phyloP scores from a whole-genome alignment of 1,140 invertebrate genomes.

The Drosophila sturtevanti region DNA sequence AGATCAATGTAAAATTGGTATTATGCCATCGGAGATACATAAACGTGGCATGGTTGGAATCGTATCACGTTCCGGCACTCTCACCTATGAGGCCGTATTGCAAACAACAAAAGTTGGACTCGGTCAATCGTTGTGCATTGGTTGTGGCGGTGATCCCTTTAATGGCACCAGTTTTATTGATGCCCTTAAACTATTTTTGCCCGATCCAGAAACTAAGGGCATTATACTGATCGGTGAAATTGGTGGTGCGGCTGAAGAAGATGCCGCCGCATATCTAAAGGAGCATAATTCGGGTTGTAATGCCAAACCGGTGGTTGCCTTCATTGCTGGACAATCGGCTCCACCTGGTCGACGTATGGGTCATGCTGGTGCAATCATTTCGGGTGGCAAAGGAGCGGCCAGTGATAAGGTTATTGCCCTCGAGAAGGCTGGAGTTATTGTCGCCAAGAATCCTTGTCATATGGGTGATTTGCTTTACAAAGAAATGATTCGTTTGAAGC shows the following conservation, averaged over 20 bases:
- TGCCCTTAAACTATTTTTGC: conserved; percentile 97
- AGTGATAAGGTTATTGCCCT: conserved; percentile 98
- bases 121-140: conserved; percentile 98
- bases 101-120: conserved; percentile 96
- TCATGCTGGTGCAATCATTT: conserved; percentile 99
- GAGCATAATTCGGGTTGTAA: conserved; percentile 93
- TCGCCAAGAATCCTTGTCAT: conserved; percentile 96
- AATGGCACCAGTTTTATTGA: conserved; percentile 99
- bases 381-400: conserved; percentile 98
- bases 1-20: conserved; percentile 99
- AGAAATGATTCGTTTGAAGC: conserved; percentile 85
- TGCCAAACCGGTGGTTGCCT: conserved; percentile 98
- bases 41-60: conserved; percentile 96
- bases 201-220: conserved; percentile 95
- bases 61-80: conserved; percentile 98
- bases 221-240: conserved; percentile 99
- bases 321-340: conserved; percentile 98
- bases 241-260: conserved; percentile 98
- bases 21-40: conserved; percentile 99
- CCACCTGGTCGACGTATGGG: conserved; percentile 99
- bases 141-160: conserved; percentile 99
- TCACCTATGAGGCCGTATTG: conserved; percentile 99
- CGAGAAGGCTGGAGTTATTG: conserved; percentile 93
- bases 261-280: conserved; percentile 96
- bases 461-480: conserved; percentile 95